Evolutionary conservation across 2,888 invertebrate species (phyloP).

Genomic region (Sympetrum striolatum): DNA sequence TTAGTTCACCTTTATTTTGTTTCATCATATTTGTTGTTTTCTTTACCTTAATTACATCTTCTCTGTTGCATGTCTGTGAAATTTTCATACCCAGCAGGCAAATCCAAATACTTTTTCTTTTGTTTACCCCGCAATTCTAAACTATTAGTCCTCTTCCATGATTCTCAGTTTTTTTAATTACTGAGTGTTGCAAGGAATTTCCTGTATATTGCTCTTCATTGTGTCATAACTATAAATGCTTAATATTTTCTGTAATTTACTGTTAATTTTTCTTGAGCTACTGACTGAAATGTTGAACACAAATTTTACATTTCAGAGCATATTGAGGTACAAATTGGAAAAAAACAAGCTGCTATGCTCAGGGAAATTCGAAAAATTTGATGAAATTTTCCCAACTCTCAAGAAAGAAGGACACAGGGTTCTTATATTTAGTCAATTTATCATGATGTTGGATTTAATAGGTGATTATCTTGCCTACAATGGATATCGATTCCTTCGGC

Average conservation of each 20-base stretch:
- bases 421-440: conserved; percentile 95
- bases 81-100: too few relatives aligned
- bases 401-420: conserved; percentile 80
- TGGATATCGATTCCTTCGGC: conserved; percentile 75
- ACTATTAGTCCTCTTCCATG: too few relatives aligned
- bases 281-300: conserved; percentile 33
- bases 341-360: conserved; percentile 77
- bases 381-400: conserved; percentile 76
- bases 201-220: background rate
- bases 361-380: conserved; percentile 85
- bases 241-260: too few relatives aligned
- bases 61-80: too few relatives aligned
- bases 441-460: conserved; percentile 91
- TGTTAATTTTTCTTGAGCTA: background rate
- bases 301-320: conserved; percentile 66
- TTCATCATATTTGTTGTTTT: too few relatives aligned
- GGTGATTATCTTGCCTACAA: conserved; percentile 84
- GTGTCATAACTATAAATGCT: too few relatives aligned
- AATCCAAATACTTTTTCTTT: too few relatives aligned
- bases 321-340: conserved; percentile 64
- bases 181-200: conserved; percentile 36
- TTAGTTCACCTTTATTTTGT: too few relatives aligned
- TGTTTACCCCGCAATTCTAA: too few relatives aligned
- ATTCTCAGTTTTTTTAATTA: too few relatives aligned
- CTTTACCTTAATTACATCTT: too few relatives aligned